Conservation (phyloP, 1,140 invertebrate genomes). For the Archivesica marissinica region DNA sequence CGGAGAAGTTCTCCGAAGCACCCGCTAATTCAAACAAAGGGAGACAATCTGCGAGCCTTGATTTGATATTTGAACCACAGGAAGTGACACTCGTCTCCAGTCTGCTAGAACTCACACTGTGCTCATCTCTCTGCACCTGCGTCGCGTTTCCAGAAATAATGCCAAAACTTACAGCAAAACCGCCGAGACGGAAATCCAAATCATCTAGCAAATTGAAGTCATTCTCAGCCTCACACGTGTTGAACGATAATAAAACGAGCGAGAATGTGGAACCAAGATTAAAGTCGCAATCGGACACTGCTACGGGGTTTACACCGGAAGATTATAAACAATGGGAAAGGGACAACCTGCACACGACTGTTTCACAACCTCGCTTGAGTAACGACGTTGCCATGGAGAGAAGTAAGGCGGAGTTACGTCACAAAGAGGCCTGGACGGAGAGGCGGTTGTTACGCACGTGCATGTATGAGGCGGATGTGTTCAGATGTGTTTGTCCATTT, state of each 20-base stretch:
- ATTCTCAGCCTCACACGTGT: conserved; percentile 9
- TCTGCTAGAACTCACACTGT: conserved; percentile 63
- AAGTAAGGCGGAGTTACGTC: conserved; percentile 43
- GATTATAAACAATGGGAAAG: conserved; percentile 38
- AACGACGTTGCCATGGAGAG: conserved; percentile 11
- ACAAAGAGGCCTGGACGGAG: conserved; percentile 69
- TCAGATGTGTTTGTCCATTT: conserved; percentile 64
- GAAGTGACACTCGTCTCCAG: conserved; percentile 63
- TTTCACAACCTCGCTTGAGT: background rate
- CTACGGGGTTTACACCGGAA: conserved; percentile 17
- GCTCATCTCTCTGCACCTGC: conserved; percentile 67
- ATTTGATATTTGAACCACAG: conserved; percentile 44
- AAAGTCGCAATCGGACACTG: conserved; percentile 40
- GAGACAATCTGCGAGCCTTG: background rate
- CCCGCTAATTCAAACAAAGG: background rate
- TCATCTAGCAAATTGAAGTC: conserved; percentile 38
- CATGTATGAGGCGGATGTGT: conserved; percentile 68
- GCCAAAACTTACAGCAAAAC: conserved; percentile 44
- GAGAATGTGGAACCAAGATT: conserved; percentile 3
- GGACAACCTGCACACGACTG: conserved; percentile 54
- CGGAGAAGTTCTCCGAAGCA: conserved; percentile 53
- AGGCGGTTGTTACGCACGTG: conserved; percentile 67
- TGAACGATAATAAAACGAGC: background rate
- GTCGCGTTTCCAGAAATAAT: conserved; percentile 42
- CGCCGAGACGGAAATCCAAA: conserved; percentile 34